Conservation (phyloP, 1,140 invertebrate species). For the Achroia grisella region DNA sequence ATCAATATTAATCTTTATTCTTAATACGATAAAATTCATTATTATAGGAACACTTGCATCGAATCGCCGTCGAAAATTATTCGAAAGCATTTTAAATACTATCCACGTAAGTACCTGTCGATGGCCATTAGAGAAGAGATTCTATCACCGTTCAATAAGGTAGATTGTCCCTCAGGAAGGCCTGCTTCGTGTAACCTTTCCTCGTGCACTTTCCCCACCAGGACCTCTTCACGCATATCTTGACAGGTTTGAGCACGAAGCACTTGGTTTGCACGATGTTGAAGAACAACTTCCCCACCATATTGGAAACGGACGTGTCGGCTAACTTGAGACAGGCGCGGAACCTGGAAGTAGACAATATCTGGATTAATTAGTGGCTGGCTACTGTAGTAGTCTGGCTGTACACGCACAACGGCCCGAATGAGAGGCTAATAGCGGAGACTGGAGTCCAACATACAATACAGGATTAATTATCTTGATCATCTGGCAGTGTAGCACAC, state of each 20-base stretch:
- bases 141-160: constrained; percentile 35
- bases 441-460: no score
- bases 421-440: no score
- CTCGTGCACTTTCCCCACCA: constrained; percentile 90
- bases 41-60: constrained; percentile 2
- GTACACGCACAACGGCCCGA: no score
- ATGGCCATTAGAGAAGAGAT: no score
- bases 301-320: constrained; percentile 86
- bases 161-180: constrained; percentile 82
- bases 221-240: constrained; percentile 82
- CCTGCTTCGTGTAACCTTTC: constrained; percentile 80
- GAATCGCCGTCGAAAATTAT: constrained; percentile 1
- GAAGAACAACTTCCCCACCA: constrained; percentile 95
- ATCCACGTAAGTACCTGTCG: no score
- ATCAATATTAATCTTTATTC: no score
- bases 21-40: not conserved
- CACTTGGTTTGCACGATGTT: constrained; percentile 94
- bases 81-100: no score
- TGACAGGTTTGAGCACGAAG: constrained; percentile 87
- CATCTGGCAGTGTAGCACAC: no score
- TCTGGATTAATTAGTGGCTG: no score
- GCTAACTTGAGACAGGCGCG: constrained; percentile 92
- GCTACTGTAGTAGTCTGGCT: no score
- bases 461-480: no score
- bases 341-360: constrained; percentile 81